Percentiles rank a stretch among this genome's conserved stretches.
Evolutionary conservation across 2,888 invertebrate genomes (phyloP).

Genomic region (Prenolepis imparis): DNA sequence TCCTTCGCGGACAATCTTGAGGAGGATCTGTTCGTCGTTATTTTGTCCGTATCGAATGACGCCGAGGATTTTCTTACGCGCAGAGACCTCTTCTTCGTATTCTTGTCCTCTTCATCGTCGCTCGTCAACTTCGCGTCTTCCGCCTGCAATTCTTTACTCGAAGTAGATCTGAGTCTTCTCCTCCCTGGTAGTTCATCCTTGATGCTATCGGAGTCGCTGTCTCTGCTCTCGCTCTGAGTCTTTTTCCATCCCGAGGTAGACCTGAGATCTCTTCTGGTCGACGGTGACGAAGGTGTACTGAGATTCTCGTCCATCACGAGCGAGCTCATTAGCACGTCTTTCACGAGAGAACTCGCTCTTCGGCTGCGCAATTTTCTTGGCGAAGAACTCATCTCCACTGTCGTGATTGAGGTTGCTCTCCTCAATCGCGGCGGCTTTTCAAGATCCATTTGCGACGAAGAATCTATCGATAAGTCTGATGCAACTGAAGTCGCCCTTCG

Average conservation of each 20-base stretch:
- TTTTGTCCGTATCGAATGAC: constrained; percentile 20
- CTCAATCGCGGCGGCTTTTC: not conserved
- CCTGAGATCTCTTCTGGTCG: constrained; percentile 50
- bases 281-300: not conserved
- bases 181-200: constrained; percentile 65
- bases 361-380: constrained; percentile 52
- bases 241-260: constrained; percentile 70
- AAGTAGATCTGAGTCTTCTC: constrained; percentile 76
- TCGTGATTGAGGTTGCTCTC: not conserved
- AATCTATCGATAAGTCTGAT: not conserved
- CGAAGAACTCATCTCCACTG: not conserved
- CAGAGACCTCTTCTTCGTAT: constrained; percentile 37
- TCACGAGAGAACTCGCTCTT: constrained; percentile 73
- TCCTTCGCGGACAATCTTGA: not conserved
- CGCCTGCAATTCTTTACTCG: constrained; percentile 72
- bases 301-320: constrained; percentile 31
- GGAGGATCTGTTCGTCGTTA: constrained; percentile 1
- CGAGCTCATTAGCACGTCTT: constrained; percentile 67
- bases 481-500: not conserved
- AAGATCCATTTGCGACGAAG: not conserved
- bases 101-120: constrained; percentile 54
- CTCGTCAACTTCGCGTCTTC: constrained; percentile 47
- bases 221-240: not conserved
- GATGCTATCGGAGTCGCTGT: constrained; percentile 31
- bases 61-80: constrained; percentile 40